Conservation (phyloP, 2,113 vertebrate species). For the Antigone vipio region DNA sequence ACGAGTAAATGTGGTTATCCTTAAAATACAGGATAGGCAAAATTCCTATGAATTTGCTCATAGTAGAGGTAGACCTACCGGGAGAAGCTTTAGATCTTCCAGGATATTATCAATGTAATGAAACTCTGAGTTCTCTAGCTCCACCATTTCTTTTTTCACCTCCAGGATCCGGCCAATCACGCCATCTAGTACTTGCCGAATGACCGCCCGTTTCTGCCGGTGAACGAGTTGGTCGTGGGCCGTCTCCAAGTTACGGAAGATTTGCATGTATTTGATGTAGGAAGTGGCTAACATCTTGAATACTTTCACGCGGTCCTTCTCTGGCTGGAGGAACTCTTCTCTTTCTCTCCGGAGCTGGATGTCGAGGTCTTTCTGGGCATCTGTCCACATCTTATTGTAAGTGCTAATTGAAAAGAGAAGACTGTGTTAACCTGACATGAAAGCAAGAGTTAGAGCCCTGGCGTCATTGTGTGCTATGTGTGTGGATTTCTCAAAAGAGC, state of each 20-base stretch:
- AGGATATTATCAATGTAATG: slow-evolving; percentile 79
- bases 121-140: slow-evolving; percentile 80
- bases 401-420: slow-evolving; percentile 63
- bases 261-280: slow-evolving; percentile 83
- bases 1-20: neutral
- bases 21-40: neutral
- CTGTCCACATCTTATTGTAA: slow-evolving; percentile 79
- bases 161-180: slow-evolving; percentile 86
- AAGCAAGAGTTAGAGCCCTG: neutral
- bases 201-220: slow-evolving; percentile 74
- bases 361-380: slow-evolving; percentile 75
- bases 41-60: neutral
- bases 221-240: slow-evolving; percentile 77
- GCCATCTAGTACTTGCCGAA: slow-evolving; percentile 73
- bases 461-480: neutral
- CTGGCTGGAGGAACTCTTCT: slow-evolving; percentile 45
- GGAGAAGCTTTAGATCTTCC: slow-evolving; percentile 77
- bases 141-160: slow-evolving; percentile 84
- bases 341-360: slow-evolving; percentile 75
- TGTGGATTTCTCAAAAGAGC: neutral
- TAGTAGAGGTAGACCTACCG: slow-evolving; percentile 62
- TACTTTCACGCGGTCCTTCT: slow-evolving; percentile 43
- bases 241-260: slow-evolving; percentile 73
- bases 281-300: slow-evolving; percentile 74
- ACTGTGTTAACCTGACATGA: neutral